These are phyloP conservation scores for Numida meleagris DNA, from an alignment of 2,113 vertebrate species.

Conservation along the genomic window DNA sequence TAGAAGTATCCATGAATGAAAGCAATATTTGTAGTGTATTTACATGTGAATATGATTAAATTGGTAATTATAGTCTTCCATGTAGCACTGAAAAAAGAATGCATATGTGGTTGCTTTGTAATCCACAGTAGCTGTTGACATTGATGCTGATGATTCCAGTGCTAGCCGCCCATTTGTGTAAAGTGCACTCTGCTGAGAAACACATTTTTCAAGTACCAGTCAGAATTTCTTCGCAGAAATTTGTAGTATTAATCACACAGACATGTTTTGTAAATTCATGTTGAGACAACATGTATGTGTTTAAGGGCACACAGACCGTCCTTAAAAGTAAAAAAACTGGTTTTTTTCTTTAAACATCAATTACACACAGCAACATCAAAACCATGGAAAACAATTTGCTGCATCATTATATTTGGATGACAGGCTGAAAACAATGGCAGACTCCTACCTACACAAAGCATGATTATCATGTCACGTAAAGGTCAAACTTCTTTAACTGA, in stretches of 20 bases:
- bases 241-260: neutral
- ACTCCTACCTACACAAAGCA: neutral
- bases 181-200: neutral
- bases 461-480: neutral
- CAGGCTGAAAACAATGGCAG: neutral
- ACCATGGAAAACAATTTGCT: neutral
- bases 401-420: neutral
- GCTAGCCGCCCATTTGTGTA: neutral
- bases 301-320: neutral
- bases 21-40: neutral
- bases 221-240: neutral
- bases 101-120: neutral
- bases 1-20: neutral
- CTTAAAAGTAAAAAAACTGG: neutral
- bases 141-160: neutral
- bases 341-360: neutral
- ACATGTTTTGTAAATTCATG: conserved; percentile 8
- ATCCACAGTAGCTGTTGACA: neutral
- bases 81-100: neutral
- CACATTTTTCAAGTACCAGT: neutral
- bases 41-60: neutral
- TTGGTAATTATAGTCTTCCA: neutral
- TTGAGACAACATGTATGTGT: neutral
- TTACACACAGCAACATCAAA: neutral
- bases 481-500: neutral